Conservation (phyloP, 2,888 invertebrate genomes). For the Agrotis exclamationis region DNA sequence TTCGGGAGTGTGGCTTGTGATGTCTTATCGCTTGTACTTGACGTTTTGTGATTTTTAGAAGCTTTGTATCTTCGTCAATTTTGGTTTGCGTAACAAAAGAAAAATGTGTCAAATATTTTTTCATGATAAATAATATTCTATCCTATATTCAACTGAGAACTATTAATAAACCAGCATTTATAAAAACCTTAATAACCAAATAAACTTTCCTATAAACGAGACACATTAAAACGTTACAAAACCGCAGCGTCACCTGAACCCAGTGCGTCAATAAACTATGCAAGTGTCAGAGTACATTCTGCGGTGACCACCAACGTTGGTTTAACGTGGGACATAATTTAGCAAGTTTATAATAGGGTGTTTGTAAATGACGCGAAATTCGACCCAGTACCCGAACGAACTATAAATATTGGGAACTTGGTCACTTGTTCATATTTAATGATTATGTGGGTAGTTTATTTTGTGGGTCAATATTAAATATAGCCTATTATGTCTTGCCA, state of each 20-base stretch:
- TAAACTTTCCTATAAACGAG: slow-evolving; percentile 8
- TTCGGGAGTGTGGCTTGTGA: too few species aligned
- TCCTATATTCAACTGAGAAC: too few species aligned
- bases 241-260: not conserved
- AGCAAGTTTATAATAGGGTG: slow-evolving; percentile 52
- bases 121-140: too few species aligned
- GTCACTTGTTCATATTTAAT: slow-evolving; percentile 27
- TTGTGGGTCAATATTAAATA: not conserved
- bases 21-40: too few species aligned
- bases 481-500: too few species aligned
- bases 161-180: too few species aligned
- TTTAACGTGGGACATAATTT: slow-evolving; percentile 47
- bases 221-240: slow-evolving; percentile 20
- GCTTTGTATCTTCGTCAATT: too few species aligned
- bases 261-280: slow-evolving; percentile 39
- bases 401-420: slow-evolving; percentile 34
- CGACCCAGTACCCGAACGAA: not conserved
- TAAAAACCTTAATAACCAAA: not conserved
- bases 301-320: slow-evolving; percentile 12
- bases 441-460: slow-evolving; percentile 3
- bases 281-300: slow-evolving; percentile 42
- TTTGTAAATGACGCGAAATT: slow-evolving; percentile 31
- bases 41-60: too few species aligned
- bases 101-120: too few species aligned
- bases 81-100: too few species aligned